Evolutionary conservation across 2,113 vertebrate genomes (phyloP).

Genomic region (Rousettus leschenaultii): DNA sequence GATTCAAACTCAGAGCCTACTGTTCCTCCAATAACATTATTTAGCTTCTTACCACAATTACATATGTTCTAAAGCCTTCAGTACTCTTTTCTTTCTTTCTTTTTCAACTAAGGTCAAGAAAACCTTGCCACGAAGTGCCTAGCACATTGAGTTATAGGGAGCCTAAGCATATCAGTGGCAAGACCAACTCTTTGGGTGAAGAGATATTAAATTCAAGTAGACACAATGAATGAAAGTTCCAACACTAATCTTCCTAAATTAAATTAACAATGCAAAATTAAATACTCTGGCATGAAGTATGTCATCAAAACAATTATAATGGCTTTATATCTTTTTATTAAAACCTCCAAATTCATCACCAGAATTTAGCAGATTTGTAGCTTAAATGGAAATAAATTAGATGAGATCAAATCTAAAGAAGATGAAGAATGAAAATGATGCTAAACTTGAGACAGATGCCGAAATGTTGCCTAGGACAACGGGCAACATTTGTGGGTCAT

Average conservation of each 20-base stretch:
- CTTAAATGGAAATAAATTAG: constrained; percentile 5
- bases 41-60: not conserved
- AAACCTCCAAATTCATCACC: not conserved
- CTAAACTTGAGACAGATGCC: constrained; percentile 2
- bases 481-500: not conserved
- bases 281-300: not conserved
- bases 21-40: not conserved
- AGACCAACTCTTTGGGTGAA: not conserved
- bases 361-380: not conserved
- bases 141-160: not conserved
- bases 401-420: constrained; percentile 29
- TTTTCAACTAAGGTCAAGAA: not conserved
- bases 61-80: not conserved
- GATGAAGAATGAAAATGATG: not conserved
- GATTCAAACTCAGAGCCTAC: not conserved
- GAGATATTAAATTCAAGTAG: constrained; percentile 21
- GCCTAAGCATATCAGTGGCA: not conserved
- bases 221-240: not conserved
- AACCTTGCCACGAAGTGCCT: not conserved
- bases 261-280: not conserved
- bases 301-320: constrained; percentile 12
- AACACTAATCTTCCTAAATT: not conserved
- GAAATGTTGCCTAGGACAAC: not conserved
- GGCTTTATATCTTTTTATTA: not conserved
- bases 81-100: not conserved